Base-by-base conservation (phyloP, 1,140 invertebrate species). In the Coenobita brevimanus region DNA sequence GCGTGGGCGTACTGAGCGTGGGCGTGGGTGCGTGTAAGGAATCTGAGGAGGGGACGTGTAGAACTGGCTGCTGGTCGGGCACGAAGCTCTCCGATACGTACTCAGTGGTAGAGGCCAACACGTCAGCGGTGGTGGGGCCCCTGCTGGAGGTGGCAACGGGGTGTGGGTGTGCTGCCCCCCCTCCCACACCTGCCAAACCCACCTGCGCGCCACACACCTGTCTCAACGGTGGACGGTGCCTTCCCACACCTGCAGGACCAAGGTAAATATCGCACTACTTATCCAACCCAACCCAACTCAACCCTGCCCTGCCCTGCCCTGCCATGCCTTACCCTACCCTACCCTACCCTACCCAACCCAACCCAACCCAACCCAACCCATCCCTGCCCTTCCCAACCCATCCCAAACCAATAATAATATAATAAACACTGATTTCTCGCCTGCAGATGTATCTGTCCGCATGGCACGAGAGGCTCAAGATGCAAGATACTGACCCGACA, bases 181-280 rank as follows among this genome's bases (percentile, higher is more conserved):
- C 4, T 15, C 17, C 36, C 13, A 41, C 41, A 6, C 60, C 60
- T 46, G 27, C 17, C 10, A 4, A 17, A 0, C 13, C 3, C 41
- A 17, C 3, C 38, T 82, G 80, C 41, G 69, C 62, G 0, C 64
- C 21, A 4, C n/a, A 82, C 80, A 82, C 80, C 24, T 82, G 80
- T 38, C 80, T 82, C 64, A 82, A 82, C 62, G 80, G 80, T 6
- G 80, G 80, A 36, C 67, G 62, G 80, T 82, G 80, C 50, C 17
- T 82, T 1, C 24, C 62, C 4, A 82, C 80, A 6, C 67, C 64
- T 62, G 33, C 64, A 21, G 80, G 80, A 38, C 43, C 27, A 4
- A 50, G 64, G 80, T 71, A 41, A 71, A 62, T 71, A 8, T 33
- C n/a, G n/a, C n/a, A n/a, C n/a, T n/a, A n/a, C n/a, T n/a, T n/a